These are phyloP conservation scores for Trogon melanurus DNA, from an alignment of 2,113 vertebrate species.

Conservation along the genomic window DNA sequence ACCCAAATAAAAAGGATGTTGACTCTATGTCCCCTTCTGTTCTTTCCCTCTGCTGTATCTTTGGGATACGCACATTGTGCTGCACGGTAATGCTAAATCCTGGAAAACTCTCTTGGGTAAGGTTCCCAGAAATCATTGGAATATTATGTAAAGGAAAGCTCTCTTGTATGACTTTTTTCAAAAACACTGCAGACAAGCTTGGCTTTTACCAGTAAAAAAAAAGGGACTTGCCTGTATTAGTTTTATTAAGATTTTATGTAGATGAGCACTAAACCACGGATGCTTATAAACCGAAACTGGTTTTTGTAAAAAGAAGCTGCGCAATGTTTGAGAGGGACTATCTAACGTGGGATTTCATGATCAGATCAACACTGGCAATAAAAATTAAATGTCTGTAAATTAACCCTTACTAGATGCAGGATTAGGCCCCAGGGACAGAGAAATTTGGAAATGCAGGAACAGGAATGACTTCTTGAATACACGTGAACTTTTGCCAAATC, in stretches of 20 bases:
- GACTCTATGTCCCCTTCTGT: neutral
- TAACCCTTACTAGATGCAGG: neutral
- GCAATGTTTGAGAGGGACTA: neutral
- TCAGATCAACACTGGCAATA: neutral
- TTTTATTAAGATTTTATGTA: conserved; percentile 20
- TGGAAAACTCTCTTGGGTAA: neutral
- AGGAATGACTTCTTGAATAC: neutral
- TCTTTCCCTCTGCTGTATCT: neutral
- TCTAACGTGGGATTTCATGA: neutral
- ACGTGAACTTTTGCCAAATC: neutral
- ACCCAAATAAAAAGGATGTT: neutral
- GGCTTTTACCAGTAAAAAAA: neutral
- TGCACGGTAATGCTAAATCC: neutral
- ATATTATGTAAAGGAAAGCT: neutral
- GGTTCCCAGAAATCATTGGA: neutral
- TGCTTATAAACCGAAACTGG: neutral
- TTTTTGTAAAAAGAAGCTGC: conserved; percentile 1
- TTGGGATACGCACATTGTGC: neutral
- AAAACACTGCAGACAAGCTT: neutral
- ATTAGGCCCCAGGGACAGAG: neutral
- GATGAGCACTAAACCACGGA: neutral
- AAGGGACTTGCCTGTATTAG: neutral
- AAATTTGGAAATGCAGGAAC: neutral
- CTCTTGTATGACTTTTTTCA: neutral
- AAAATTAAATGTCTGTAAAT: neutral